Conservation (phyloP, 2,797 vertebrate species). For the Todus mexicanus region DNA sequence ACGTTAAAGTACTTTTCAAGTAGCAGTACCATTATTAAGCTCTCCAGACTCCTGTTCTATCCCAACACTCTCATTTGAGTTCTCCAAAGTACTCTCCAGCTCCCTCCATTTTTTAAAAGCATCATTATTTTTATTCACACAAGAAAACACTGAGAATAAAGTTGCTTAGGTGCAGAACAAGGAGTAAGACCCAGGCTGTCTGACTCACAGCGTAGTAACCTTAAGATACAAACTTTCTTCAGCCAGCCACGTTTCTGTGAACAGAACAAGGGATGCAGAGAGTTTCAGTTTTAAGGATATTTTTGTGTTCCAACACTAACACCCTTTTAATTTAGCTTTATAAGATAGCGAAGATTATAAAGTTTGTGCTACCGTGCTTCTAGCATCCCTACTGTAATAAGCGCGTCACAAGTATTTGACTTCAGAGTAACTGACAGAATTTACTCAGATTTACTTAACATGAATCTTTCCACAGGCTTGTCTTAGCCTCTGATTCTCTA, state of each 20-base stretch:
- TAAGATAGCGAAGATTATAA: not conserved
- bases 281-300: not conserved
- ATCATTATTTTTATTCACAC: not conserved
- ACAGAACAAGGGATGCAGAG: not conserved
- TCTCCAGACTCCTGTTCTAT: not conserved
- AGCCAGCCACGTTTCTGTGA: not conserved
- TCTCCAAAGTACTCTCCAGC: not conserved
- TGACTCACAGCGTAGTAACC: not conserved
- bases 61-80: not conserved
- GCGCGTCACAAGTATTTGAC: not conserved
- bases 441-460: not conserved
- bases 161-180: not conserved
- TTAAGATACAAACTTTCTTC: not conserved
- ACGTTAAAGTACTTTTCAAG: not conserved
- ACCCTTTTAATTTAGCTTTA: not conserved
- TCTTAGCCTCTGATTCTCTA: not conserved
- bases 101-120: not conserved
- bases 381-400: not conserved
- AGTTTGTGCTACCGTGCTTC: not conserved
- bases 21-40: not conserved
- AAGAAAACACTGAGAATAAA: not conserved
- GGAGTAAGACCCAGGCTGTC: not conserved
- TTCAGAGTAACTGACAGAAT: not conserved
- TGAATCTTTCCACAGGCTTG: not conserved
- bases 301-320: not conserved